Conservation (phyloP, 2,113 vertebrate species). For the Taurulus bubalis region DNA sequence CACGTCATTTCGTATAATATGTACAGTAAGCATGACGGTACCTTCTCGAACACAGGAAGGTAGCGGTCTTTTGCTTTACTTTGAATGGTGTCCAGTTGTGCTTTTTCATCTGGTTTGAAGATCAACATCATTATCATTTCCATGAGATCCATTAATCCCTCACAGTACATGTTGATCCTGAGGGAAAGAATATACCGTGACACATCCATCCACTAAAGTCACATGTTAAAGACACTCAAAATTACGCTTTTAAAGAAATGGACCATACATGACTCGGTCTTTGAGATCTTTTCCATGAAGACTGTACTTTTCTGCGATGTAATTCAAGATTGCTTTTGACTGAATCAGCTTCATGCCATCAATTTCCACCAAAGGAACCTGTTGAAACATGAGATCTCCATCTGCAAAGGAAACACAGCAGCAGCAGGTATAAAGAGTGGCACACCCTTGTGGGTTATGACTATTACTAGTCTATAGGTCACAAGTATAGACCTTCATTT, state of each 20-base stretch:
- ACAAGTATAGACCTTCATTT: not conserved
- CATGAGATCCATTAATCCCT: constrained; percentile 88
- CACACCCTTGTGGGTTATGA: not conserved
- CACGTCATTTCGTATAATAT: not conserved
- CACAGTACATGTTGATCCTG: constrained; percentile 91
- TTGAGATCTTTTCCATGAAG: constrained; percentile 89
- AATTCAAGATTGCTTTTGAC: constrained; percentile 89
- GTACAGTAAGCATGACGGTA: constrained; percentile 45
- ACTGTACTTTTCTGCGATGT: constrained; percentile 92
- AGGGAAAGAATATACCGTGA: constrained; percentile 9
- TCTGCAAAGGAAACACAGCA: constrained; percentile 57
- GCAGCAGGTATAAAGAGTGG: not conserved
- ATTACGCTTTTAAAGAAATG: not conserved
- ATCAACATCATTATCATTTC: constrained; percentile 82
- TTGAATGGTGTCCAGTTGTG: constrained; percentile 78
- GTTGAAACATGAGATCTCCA: constrained; percentile 88
- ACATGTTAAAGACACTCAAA: not conserved
- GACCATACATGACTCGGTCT: constrained; percentile 87
- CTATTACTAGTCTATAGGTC: not conserved
- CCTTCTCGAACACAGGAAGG: constrained; percentile 92
- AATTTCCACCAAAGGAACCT: constrained; percentile 93
- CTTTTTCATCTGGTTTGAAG: constrained; percentile 77
- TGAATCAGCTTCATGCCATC: constrained; percentile 93
- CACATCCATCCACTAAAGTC: not conserved
- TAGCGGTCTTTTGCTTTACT: constrained; percentile 84